Percentiles rank a stretch among this genome's conserved stretches.
phyloP scores from a whole-genome alignment of 1,140 invertebrate genomes.

The Megathymus violae region DNA sequence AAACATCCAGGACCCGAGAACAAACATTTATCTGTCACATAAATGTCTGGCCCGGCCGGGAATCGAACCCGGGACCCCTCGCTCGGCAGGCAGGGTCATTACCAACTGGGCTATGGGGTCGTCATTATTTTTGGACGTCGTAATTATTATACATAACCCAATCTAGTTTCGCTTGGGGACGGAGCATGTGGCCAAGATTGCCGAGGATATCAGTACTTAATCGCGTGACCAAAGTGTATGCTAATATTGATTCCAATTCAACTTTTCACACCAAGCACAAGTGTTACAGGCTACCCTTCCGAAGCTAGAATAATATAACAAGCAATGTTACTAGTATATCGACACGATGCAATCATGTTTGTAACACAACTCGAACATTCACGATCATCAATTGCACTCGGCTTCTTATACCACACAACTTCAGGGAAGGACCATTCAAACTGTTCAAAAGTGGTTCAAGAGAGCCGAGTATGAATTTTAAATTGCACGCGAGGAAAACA shows the following conservation, averaged over 20 bases:
- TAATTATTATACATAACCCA: too few species aligned
- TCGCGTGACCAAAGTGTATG: not conserved
- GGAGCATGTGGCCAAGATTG: not conserved
- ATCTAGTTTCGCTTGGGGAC: too few species aligned
- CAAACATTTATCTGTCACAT: too few species aligned
- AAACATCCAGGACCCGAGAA: too few species aligned
- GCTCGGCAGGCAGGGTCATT: too few species aligned
- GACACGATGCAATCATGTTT: not conserved
- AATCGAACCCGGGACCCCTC: too few species aligned
- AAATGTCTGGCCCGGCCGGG: too few species aligned
- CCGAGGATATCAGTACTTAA: not conserved
- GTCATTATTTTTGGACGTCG: too few species aligned
- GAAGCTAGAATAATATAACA: not conserved
- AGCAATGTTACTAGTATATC: not conserved
- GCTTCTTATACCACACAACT: slow-evolving; percentile 24
- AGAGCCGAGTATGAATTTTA: slow-evolving; percentile 20
- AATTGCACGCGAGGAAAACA: slow-evolving; percentile 16
- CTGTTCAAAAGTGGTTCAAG: slow-evolving; percentile 12
- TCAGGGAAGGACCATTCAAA: slow-evolving; percentile 8
- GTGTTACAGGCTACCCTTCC: not conserved
- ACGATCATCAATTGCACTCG: slow-evolving; percentile 13
- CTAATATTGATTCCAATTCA: not conserved
- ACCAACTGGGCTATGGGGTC: too few species aligned
- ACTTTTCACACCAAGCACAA: not conserved
- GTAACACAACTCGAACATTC: not conserved